A percentile compares a stretch with the other conserved stretches of the same genome.
phyloP scores from a whole-genome alignment of 2,113 vertebrate species.

The Labeo catla region DNA sequence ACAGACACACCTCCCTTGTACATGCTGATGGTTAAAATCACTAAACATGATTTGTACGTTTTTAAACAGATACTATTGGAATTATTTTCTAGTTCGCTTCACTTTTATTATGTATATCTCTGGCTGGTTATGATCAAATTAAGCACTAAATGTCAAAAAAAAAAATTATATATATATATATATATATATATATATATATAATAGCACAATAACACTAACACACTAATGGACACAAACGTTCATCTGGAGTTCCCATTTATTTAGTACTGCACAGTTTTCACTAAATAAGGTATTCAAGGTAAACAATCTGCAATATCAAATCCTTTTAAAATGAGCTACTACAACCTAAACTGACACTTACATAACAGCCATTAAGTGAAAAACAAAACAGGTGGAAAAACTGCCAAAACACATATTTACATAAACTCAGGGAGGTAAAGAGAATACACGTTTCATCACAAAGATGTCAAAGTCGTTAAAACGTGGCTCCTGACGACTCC shows the following conservation, averaged over 20 bases:
- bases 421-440: not conserved
- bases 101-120: not conserved
- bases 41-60: not conserved
- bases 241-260: not conserved
- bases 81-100: too few species aligned
- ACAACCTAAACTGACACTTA: not conserved
- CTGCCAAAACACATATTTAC: not conserved
- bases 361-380: not conserved
- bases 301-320: not conserved
- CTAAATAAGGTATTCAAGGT: not conserved
- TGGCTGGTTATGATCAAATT: not conserved
- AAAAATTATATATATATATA: too few species aligned
- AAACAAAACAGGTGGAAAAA: not conserved
- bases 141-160: not conserved
- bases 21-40: constrained; percentile 43
- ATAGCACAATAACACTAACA: not conserved
- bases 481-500: not conserved
- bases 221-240: not conserved
- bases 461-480: not conserved
- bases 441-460: not conserved
- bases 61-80: not conserved
- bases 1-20: constrained; percentile 37
- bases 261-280: not conserved
- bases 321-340: not conserved
- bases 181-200: not conserved